Evolutionary conservation across 2,888 invertebrate genomes (phyloP), one percentile per base, ranked within the genome.

Genomic region (Ormyrus pomaceus): DNA sequence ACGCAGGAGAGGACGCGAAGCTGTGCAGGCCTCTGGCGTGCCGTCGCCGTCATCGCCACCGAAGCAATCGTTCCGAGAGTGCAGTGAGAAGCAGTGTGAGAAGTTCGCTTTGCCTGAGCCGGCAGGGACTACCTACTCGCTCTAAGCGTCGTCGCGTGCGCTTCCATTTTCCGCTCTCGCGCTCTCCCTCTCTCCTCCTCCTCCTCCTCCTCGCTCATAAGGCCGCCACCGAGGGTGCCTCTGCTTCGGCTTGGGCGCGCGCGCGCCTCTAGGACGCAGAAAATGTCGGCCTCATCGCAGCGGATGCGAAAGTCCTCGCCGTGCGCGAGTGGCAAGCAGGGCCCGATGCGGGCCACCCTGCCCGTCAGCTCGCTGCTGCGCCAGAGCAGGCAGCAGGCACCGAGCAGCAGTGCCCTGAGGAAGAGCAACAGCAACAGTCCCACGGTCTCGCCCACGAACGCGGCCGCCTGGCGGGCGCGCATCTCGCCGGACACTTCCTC

Each of bases 271-370:
- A 3, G 6, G 5, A 10, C 50, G 69, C 61, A n/a, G 13, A 88
- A 87, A 86, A 89, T 90, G 90, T 90, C 90, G 87, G 88, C 88
- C 81, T 87, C 90, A 77, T 89, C 90, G 81, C 89, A 90, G 86
- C 87, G 90, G 84, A 89, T 90, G 89, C 93, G 94, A 86, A 94
- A 94, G 91, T 94, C 94, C 88, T 94, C 94, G 80, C 94, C 95
- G 87, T 94, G 93, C 89, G 93, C 93, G 83, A 91, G 87, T 84
- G 90, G 91, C 81, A 92, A 93, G 89, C 92, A 92, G 85, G 95
- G 95, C 76, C 95, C 95, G 84, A 93, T 95, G 94, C 93, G 95
- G 89, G 95, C 95, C 79, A 95, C 95, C 81, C 92, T 95, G 88
- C 95, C 95, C 85, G 94, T 95, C 87, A 94, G 95, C 76, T 95